Percentiles rank a stretch among this genome's conserved stretches.
phyloP scores from a whole-genome alignment of 35 echinoderm and acorn worm genomes.

The Ophiothrix spiculata region DNA sequence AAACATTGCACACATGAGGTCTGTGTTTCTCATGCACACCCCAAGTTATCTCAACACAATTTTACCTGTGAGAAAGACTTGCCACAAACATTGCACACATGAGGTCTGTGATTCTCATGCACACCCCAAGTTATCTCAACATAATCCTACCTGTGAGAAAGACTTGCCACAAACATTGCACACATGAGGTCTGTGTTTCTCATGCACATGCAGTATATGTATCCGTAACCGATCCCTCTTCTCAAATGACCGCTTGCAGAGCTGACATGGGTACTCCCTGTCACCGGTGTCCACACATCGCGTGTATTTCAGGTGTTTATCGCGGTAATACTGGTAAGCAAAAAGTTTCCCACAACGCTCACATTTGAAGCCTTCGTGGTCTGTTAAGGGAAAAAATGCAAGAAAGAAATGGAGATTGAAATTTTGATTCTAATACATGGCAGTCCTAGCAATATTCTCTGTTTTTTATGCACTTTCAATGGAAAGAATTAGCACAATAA shows the following conservation, averaged over 20 bases:
- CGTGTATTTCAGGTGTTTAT: conserved; percentile 94
- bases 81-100: too few species aligned
- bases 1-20: too few species aligned
- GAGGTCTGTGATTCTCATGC: too few species aligned
- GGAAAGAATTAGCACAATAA: too few species aligned
- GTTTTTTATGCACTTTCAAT: too few species aligned
- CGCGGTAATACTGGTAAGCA: conserved; percentile 84
- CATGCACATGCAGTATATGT: conserved; percentile 87
- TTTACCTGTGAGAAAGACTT: too few species aligned
- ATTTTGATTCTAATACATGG: too few species aligned
- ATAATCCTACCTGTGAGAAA: conserved; percentile 93
- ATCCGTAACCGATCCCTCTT: conserved; percentile 85
- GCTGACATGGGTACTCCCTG: conserved; percentile 79
- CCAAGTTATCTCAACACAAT: too few species aligned
- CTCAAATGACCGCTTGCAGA: conserved; percentile 84
- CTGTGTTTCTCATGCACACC: too few species aligned
- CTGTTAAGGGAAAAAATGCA: conserved; percentile 1
- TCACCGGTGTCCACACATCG: conserved; percentile 87
- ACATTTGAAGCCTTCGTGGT: conserved; percentile 71
- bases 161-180: conserved; percentile 85
- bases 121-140: too few species aligned
- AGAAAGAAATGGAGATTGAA: neutral
- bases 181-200: conserved; percentile 93
- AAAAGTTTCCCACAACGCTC: conserved; percentile 94
- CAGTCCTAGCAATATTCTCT: neutral